These are phyloP conservation scores for Chondrosia reniformis DNA, from an alignment of 37 sponge, comb jelly and placozoan species.

Conservation along the genomic window DNA sequence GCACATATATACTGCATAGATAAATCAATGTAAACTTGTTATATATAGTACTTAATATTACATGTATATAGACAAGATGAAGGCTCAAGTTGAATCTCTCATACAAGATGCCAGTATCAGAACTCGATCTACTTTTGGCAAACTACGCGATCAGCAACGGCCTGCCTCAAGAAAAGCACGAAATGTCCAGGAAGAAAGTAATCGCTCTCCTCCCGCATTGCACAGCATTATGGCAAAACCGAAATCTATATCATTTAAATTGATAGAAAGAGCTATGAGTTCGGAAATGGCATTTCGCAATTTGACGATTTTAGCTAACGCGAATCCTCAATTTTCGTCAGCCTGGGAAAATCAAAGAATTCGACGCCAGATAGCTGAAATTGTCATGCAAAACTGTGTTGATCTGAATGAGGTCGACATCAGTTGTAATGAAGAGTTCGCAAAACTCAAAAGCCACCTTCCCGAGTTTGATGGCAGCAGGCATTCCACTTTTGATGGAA, in stretches of 20 bases:
- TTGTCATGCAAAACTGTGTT: slow-evolving; percentile 5
- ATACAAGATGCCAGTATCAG: too few species aligned
- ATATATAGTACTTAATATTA: too few species aligned
- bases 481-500: slow-evolving; percentile 78
- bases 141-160: too few species aligned
- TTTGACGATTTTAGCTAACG: neutral
- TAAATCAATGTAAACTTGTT: too few species aligned
- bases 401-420: neutral
- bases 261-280: slow-evolving; percentile 12
- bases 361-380: neutral
- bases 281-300: slow-evolving; percentile 16
- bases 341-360: neutral
- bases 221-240: slow-evolving; percentile 3
- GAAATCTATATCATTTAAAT: neutral
- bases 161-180: too few species aligned
- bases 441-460: neutral
- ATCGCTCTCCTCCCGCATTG: slow-evolving; percentile 5
- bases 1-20: too few species aligned
- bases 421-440: neutral
- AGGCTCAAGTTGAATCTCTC: too few species aligned
- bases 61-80: too few species aligned
- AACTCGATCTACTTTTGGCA: too few species aligned
- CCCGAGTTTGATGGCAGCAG: neutral
- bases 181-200: too few species aligned
- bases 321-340: neutral